A percentile compares a stretch with the other conserved stretches of the same genome.
Evolutionary conservation across 2,113 vertebrate species (phyloP).

Genomic region (Mustela nigripes): DNA sequence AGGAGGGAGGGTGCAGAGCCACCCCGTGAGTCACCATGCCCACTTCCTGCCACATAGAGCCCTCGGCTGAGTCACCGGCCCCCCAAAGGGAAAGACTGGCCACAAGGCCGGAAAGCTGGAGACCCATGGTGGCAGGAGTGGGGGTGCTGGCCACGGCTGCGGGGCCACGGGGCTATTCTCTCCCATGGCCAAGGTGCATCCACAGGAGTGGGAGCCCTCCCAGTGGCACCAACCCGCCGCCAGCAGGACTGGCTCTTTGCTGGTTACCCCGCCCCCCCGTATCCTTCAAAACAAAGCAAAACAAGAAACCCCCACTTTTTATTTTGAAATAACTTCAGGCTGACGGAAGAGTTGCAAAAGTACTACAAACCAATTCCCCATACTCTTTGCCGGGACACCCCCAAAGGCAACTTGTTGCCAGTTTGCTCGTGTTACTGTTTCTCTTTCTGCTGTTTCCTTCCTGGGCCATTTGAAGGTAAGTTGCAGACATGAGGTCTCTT

Average conservation of each 20-base stretch:
- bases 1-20: slow-evolving; percentile 2
- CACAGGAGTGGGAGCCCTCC: not conserved
- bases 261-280: rapidly evolving
- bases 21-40: slow-evolving; percentile 67
- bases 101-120: slow-evolving; percentile 66
- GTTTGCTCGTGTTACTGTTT: rapidly evolving
- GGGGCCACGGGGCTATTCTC: not conserved
- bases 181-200: rapidly evolving
- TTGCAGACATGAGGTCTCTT: not conserved
- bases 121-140: not conserved
- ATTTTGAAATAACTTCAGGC: slow-evolving; percentile 3
- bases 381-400: not conserved
- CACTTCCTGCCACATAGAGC: slow-evolving; percentile 80
- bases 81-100: slow-evolving; percentile 76
- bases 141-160: not conserved
- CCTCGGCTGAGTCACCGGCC: slow-evolving; percentile 76
- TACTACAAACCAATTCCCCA: not conserved
- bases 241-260: not conserved
- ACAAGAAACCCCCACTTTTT: not conserved
- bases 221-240: rapidly evolving
- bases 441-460: too few species aligned
- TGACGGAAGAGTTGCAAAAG: slow-evolving; percentile 47
- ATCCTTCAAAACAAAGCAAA: not conserved
- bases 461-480: not conserved
- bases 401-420: rapidly evolving